Base-by-base conservation (phyloP, 2,888 invertebrate genomes). In the Fragum fragum region DNA sequence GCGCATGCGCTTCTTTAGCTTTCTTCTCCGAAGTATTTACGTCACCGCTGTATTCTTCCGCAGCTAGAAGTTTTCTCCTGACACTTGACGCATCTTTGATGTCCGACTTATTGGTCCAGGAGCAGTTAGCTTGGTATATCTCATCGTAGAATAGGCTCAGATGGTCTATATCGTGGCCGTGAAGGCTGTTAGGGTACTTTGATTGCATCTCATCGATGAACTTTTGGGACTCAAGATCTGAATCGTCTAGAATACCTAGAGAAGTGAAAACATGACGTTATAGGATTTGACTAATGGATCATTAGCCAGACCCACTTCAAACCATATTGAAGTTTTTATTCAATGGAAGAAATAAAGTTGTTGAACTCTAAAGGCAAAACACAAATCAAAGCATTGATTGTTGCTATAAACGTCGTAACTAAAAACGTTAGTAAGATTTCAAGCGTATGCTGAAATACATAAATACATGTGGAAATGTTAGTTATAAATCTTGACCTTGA, bases 151-250 rank as follows among this genome's bases (percentile, higher is more conserved):
- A 29, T 16, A 16, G 14, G 6, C 68, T 68, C n/a, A 86, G 53
- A 36, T 73, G 57, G 52, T 86, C 79, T 0, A 75, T 68, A 23
- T 57, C 55, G 26, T 76, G 52, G 7, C 59, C 79, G 16, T 61
- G 23, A 2, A 86, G 39, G n/a, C 76, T 39, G n/a, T 73, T 26
- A 1, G 86, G 86, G 39, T 86, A 86, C 6, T 63, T 42, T 11
- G 28, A 21, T 28, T 79, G 52, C 76, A 86, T 78, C 23, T 71
- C 76, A 59, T 79, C 69, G 28, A 83, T 59, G 52, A 86, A 86
- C 32, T n/a, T 68, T 32, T 79, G 53, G 2, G 86, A 79, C 28
- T 42, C 21, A 36, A 57, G 59, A 28, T 82, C 82, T 1, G 80
- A 59, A 3, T 79, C 53, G 3, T 79, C 77, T 26, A 77, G 61